A percentile compares a stretch with the other conserved stretches of the same genome.
phyloP scores from a whole-genome alignment of 2,888 invertebrate species.

The Leptinotarsa haldemani region DNA sequence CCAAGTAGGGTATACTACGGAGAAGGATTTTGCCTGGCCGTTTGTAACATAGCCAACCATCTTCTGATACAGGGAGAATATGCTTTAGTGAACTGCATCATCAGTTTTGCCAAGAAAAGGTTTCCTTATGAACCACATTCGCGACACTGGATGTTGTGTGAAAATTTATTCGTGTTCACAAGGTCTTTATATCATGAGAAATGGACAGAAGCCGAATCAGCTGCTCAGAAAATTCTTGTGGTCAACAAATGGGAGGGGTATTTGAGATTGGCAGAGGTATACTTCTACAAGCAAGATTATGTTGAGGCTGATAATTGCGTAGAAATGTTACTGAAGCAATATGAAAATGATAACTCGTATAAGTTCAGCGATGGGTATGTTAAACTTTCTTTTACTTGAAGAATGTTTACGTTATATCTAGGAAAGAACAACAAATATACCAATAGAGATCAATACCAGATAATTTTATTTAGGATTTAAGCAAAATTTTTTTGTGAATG shows the following conservation, averaged over 20 bases:
- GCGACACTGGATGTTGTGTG: slow-evolving; percentile 76
- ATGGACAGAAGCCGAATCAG: slow-evolving; percentile 78
- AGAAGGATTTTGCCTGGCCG: slow-evolving; percentile 76
- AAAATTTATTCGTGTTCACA: slow-evolving; percentile 68
- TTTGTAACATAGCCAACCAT: slow-evolving; percentile 75
- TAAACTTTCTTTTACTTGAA: background rate
- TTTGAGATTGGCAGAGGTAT: slow-evolving; percentile 70
- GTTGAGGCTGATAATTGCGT: slow-evolving; percentile 63
- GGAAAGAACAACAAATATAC: too few species aligned
- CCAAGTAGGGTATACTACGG: slow-evolving; percentile 67
- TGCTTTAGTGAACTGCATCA: slow-evolving; percentile 69
- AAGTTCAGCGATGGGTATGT: slow-evolving; percentile 64
- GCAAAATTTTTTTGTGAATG: too few species aligned
- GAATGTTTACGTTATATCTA: background rate
- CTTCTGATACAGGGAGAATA: slow-evolving; percentile 71
- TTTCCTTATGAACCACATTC: slow-evolving; percentile 75
- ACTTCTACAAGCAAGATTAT: slow-evolving; percentile 69
- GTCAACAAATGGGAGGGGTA: slow-evolving; percentile 77
- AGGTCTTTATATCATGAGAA: slow-evolving; percentile 68
- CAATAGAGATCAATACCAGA: too few species aligned
- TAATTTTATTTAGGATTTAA: too few species aligned
- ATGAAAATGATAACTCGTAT: slow-evolving; percentile 68
- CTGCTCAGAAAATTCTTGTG: slow-evolving; percentile 76
- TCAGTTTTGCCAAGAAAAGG: slow-evolving; percentile 71
- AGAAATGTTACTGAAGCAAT: slow-evolving; percentile 69